Conservation (phyloP, 64 coral and sea anemone genomes). For the Pachyseris speciosa region DNA sequence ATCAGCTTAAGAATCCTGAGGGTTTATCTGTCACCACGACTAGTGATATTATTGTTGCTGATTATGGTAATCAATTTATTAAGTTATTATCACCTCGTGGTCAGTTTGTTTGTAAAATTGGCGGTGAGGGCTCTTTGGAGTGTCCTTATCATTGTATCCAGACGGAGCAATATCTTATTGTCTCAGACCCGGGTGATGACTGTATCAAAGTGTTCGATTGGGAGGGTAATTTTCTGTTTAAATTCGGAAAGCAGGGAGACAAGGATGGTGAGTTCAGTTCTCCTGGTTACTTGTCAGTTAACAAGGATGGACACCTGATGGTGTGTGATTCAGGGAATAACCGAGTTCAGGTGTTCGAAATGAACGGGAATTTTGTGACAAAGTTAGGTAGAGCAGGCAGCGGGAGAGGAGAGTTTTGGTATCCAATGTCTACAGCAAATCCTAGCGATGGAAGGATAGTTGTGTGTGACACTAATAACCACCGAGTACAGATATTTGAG, state of each 20-base stretch:
- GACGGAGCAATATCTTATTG: background rate
- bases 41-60: background rate
- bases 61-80: background rate
- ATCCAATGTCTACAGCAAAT: slow-evolving; percentile 32
- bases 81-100: background rate
- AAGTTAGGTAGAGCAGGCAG: slow-evolving; percentile 36
- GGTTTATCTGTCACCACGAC: background rate
- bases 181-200: background rate
- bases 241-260: slow-evolving; percentile 12
- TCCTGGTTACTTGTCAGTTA: slow-evolving; percentile 35
- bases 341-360: slow-evolving; percentile 54
- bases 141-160: background rate
- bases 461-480: slow-evolving; percentile 45
- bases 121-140: too few species aligned
- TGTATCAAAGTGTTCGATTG: slow-evolving; percentile 59
- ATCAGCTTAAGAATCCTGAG: background rate
- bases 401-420: slow-evolving; percentile 35
- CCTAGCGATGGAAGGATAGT: slow-evolving; percentile 54
- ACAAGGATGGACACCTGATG: slow-evolving; percentile 31
- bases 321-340: slow-evolving; percentile 57
- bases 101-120: background rate
- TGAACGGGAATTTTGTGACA: slow-evolving; percentile 59
- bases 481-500: slow-evolving; percentile 49
- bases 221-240: slow-evolving; percentile 44
- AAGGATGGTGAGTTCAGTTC: slow-evolving; percentile 36